Evolutionary conservation across 2,888 invertebrate genomes (phyloP).

Genomic region (Allophyes oxyacanthae): DNA sequence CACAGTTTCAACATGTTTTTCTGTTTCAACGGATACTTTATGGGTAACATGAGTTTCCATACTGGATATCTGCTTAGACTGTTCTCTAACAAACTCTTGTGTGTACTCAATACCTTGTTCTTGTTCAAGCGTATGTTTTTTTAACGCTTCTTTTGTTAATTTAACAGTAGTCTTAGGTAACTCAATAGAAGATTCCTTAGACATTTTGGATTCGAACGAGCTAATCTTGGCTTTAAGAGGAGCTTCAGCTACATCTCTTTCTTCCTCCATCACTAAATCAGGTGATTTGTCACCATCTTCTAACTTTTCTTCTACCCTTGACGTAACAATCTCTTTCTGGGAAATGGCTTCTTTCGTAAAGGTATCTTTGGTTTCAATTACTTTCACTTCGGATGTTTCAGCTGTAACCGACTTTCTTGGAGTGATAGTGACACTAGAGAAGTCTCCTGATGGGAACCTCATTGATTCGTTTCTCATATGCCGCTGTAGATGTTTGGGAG

Average conservation of each 20-base stretch:
- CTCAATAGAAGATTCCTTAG: slow-evolving; percentile 80
- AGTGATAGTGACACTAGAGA: slow-evolving; percentile 85
- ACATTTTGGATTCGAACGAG: slow-evolving; percentile 85
- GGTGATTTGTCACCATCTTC: slow-evolving; percentile 84
- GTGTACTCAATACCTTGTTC: slow-evolving; percentile 86
- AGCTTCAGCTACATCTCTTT: slow-evolving; percentile 86
- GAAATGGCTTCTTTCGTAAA: slow-evolving; percentile 79
- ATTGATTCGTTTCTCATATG: slow-evolving; percentile 88
- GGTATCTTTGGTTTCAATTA: slow-evolving; percentile 73
- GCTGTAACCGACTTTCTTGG: slow-evolving; percentile 81
- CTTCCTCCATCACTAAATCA: slow-evolving; percentile 79
- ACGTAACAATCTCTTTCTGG: slow-evolving; percentile 83
- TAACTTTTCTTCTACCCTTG: slow-evolving; percentile 89
- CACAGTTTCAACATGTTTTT: slow-evolving; percentile 73
- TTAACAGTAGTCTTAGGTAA: slow-evolving; percentile 80
- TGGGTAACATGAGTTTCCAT: slow-evolving; percentile 71
- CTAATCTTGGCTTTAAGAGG: slow-evolving; percentile 82
- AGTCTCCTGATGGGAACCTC: slow-evolving; percentile 87
- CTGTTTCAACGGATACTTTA: slow-evolving; percentile 70
- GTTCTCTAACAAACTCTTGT: slow-evolving; percentile 86
- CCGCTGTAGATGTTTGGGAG: slow-evolving; percentile 86
- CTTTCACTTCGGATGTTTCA: slow-evolving; percentile 82
- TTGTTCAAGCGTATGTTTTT: slow-evolving; percentile 85
- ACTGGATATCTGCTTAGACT: slow-evolving; percentile 81
- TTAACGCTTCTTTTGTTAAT: slow-evolving; percentile 86